Base-by-base conservation (phyloP, 2,113 vertebrate genomes). In the Jacana jacana region DNA sequence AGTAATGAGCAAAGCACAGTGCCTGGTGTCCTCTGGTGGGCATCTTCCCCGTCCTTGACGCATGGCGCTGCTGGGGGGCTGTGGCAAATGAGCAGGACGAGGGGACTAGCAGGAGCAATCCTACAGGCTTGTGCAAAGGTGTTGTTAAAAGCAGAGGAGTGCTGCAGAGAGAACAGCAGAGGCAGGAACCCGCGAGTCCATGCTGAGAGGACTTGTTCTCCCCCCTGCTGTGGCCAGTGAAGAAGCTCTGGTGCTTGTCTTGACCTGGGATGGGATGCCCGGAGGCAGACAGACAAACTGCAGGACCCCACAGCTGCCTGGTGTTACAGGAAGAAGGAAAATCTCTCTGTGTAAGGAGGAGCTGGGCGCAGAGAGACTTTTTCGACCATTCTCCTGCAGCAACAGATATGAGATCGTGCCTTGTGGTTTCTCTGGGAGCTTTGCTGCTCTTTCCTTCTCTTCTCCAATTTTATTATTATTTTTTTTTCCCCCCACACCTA, bases 321-420 rank as follows among this genome's bases (percentile, higher is more conserved):
- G 52, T 30, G 52, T 17, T 54, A 54, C 6, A 10, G 52, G 52
- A 4, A 1, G 11, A 13, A 7, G 46, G 87, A 11, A 4, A 10
- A 22, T 35, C 40, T 31, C 23, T 1, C 1, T 8, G n/a, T 0
- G 3, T 17, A 4, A 15, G 65, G 63, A 39, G 54, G 51, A 15
- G 4, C 0, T 48, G 51, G 57, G 64, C 10, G 52, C 70, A 57
- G 57, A 23, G 66, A 7, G 54, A n/a, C 13, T 51, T 39, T 81
- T 81, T 44, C 33, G 19, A 52, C 63, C 30, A 3, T 61, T 64
- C 27, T n/a, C 39, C 76, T 66, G 30, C 64, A 78, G 58, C 57
- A 76, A 7, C 51, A 78, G 57, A 49, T 65, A 72, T 33, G 83
- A 44, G 79, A 6, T 30, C 65, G 60, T 46, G 69, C 23, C 60